Evolutionary conservation across 2,113 vertebrate genomes (phyloP).

Genomic region (Probosciger aterrimus): DNA sequence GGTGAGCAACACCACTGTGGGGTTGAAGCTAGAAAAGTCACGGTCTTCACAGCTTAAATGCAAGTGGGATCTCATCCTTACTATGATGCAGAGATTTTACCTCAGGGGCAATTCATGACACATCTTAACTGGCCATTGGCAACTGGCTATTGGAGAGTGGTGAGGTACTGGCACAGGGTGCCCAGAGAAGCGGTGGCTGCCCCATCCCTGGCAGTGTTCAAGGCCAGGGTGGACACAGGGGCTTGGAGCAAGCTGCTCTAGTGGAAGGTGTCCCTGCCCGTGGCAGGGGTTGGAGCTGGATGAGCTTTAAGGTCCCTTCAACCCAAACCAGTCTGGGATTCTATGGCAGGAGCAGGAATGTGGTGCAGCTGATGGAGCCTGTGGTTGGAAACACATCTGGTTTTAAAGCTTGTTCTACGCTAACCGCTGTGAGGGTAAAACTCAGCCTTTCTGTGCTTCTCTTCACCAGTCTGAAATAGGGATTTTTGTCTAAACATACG

Average conservation of each 20-base stretch:
- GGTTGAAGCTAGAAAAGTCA: background rate
- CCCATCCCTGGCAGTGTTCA: background rate
- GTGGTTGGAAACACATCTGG: background rate
- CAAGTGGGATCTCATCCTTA: background rate
- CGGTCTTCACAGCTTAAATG: background rate
- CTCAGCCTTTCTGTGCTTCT: background rate
- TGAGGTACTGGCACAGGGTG: background rate
- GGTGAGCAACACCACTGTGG: slow-evolving; percentile 63
- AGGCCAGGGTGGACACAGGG: background rate
- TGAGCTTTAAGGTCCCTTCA: background rate
- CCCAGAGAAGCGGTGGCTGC: background rate
- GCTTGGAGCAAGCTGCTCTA: background rate
- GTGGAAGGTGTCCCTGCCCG: background rate
- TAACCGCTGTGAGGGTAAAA: background rate
- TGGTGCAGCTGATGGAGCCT: background rate
- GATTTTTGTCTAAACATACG: background rate
- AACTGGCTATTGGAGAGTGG: background rate
- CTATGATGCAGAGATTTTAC: background rate
- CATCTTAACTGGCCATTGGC: background rate
- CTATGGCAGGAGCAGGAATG: background rate
- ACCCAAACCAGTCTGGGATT: background rate
- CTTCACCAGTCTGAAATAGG: background rate
- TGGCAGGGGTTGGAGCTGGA: background rate
- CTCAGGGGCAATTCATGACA: background rate
- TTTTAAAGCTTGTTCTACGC: background rate